Base-by-base conservation (phyloP, 2,888 invertebrate species). In the Eremobia ochroleuca region DNA sequence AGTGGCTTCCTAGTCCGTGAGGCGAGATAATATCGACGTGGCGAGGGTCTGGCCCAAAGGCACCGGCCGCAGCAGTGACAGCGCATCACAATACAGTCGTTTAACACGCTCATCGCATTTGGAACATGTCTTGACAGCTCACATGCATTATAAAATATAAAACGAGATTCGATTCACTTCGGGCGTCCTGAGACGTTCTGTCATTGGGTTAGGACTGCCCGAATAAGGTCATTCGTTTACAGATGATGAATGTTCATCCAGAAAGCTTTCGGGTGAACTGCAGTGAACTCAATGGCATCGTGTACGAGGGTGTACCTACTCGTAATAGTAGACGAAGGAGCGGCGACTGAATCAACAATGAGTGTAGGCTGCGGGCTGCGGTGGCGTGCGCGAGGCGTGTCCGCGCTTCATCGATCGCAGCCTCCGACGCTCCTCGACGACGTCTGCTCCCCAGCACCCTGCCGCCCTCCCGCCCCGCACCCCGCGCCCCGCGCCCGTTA, bases 371-470 rank as follows among this genome's bases (percentile, higher is more conserved):
- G 91, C 90, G 92, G 92, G 92, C 86, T 92, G 94, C 91, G 92
- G 91, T 91, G 92, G 89, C 88, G 94, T 94, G 95, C 95, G 96
- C 96, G 95, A 96, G 96, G 96, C 96, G 96, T 96, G 96, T 96
- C 96, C 95, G 95, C 96, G 96, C 96, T 96, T 93, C 96, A 96
- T 97, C 96, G 96, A 97, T 96, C 96, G 96, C 96, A 96, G 96
- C 96, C 94, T 96, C 96, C 96, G 94, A 94, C 94, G 94, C 93
- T 96, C 91, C 96, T 96, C 96, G 96, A 95, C 96, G 96, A 95
- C 96, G 95, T 95, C 96, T 94, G 93, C 93, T 92, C 91, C 92
- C 93, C 90, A 90, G 89, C 89, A 89, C 92, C 90, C 88, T 83
- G 78, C 88, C 83, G 81, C 84, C 86, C 89, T 80, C 87, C 31